Percentiles rank a stretch among this genome's conserved stretches.
Conservation (phyloP, 2,888 invertebrate species). For the Sinodicranocentrus sp. region DNA sequence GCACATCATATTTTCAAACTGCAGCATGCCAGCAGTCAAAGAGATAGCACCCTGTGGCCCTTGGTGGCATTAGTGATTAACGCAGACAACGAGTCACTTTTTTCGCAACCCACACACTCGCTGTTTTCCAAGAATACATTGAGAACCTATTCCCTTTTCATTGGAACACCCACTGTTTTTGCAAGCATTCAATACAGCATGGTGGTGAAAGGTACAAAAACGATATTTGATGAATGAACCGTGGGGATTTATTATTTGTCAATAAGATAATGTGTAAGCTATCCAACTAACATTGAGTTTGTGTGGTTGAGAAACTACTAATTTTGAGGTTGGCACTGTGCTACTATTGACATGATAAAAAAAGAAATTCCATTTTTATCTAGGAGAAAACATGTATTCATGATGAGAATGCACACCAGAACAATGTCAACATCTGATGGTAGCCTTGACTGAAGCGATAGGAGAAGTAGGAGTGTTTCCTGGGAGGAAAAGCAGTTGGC, state of each 20-base stretch:
- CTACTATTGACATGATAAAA: not conserved
- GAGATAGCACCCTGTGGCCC: not conserved
- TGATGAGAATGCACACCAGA: not conserved
- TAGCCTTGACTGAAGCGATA: not conserved
- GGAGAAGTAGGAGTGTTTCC: not conserved
- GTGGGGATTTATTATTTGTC: not conserved
- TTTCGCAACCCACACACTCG: not conserved
- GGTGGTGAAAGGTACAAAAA: conserved; percentile 19
- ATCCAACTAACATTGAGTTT: no score
- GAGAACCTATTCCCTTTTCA: not conserved
- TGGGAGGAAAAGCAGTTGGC: not conserved
- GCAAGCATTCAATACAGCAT: not conserved
- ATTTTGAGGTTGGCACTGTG: not conserved
- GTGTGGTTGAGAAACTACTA: not conserved
- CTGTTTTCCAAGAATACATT: not conserved
- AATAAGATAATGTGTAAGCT: not conserved
- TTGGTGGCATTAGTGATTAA: not conserved
- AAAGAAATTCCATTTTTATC: not conserved
- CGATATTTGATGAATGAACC: not conserved
- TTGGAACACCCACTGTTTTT: conserved; percentile 1
- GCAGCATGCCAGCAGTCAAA: no score
- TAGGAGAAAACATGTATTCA: conserved; percentile 5
- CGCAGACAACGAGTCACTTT: no score
- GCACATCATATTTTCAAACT: not conserved
- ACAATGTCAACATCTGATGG: conserved; percentile 4